Percentiles rank a stretch among this genome's conserved stretches.
phyloP scores from a whole-genome alignment of 2,113 vertebrate species.

The Plotosus lineatus region DNA sequence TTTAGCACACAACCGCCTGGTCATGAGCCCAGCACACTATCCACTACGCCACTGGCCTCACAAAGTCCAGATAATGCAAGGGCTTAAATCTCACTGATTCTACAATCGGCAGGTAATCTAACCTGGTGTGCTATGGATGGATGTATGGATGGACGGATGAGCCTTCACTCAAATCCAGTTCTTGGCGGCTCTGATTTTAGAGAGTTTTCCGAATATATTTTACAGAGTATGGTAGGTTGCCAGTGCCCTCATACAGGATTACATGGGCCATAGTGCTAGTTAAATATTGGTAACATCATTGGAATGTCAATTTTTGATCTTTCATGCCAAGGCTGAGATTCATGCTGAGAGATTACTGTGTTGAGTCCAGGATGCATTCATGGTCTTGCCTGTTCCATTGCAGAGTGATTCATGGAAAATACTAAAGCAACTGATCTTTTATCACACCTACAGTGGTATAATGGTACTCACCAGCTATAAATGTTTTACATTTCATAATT shows the following conservation, averaged over 20 bases:
- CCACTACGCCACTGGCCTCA: too few relatives aligned
- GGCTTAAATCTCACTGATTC: not conserved
- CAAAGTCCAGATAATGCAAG: not conserved
- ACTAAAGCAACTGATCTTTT: not conserved
- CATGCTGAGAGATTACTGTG: not conserved
- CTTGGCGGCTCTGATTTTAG: too few relatives aligned
- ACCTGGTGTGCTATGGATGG: too few relatives aligned
- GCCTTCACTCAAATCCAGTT: too few relatives aligned
- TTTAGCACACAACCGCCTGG: too few relatives aligned
- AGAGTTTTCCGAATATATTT: too few relatives aligned
- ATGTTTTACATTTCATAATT: not conserved
- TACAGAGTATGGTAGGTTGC: too few relatives aligned
- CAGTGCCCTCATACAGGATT: not conserved
- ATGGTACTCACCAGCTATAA: not conserved
- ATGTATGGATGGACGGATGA: too few relatives aligned
- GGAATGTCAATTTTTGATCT: not conserved
- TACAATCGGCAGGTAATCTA: not conserved
- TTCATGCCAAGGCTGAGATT: not conserved
- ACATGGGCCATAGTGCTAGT: not conserved
- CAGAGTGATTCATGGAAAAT: slow-evolving; percentile 1
- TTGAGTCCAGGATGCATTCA: not conserved
- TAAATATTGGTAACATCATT: fast-evolving
- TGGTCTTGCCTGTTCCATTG: not conserved
- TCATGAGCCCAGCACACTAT: too few relatives aligned
- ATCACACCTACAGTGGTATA: not conserved